Conservation (phyloP, 2,113 vertebrate genomes). For the Otocyon megalotis region DNA sequence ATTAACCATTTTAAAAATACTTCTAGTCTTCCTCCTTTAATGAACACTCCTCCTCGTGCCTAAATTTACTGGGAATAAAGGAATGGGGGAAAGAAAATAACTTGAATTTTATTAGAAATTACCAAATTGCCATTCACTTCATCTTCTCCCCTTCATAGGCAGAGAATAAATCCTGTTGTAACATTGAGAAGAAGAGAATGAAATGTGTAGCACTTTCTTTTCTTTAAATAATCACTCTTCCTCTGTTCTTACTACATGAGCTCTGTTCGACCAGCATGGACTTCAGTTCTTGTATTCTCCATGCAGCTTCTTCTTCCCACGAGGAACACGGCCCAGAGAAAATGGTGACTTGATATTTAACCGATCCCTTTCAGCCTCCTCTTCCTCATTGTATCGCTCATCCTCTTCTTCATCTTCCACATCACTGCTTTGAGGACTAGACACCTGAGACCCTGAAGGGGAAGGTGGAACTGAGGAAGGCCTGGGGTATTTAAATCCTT, state of each 20-base stretch:
- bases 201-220: neutral
- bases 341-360: conserved; percentile 95
- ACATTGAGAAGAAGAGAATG: neutral
- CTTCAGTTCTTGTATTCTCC: conserved; percentile 91
- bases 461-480: conserved; percentile 96
- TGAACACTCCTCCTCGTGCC: neutral
- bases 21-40: neutral
- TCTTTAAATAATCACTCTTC: neutral
- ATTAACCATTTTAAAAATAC: neutral
- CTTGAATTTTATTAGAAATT: conserved; percentile 30
- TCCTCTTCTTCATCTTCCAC: conserved; percentile 87
- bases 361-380: conserved; percentile 95
- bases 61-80: neutral
- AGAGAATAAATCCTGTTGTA: neutral
- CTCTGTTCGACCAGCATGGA: fast-evolving
- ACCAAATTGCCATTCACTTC: neutral
- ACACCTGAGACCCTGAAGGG: conserved; percentile 93
- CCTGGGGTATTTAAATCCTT: conserved; percentile 95
- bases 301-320: conserved; percentile 90
- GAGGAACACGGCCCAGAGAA: conserved; percentile 83
- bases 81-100: neutral
- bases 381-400: conserved; percentile 94
- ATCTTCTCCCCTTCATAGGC: neutral
- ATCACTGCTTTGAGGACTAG: conserved; percentile 94
- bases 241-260: neutral